Conservation (phyloP, 1,140 invertebrate species). For the Oncopeltus fasciatus region DNA sequence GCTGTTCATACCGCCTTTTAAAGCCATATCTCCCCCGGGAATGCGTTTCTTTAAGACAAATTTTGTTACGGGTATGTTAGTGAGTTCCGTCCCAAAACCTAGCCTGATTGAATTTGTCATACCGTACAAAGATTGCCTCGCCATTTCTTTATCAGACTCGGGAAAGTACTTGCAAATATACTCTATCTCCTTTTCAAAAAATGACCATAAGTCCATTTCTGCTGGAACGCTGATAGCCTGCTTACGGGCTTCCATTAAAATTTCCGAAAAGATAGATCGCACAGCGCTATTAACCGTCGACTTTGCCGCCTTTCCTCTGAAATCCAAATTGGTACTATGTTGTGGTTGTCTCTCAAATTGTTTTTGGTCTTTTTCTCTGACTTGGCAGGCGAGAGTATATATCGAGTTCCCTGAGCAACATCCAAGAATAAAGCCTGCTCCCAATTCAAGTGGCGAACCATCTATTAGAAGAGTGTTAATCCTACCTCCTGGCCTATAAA, state of each 20-base stretch:
- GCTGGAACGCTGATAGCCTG: background rate
- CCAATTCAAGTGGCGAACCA: constrained; percentile 54
- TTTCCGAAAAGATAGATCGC: background rate
- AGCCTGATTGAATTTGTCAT: background rate
- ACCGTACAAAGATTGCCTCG: background rate
- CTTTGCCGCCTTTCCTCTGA: background rate
- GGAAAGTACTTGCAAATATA: background rate
- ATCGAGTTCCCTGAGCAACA: constrained; percentile 48
- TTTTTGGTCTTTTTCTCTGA: constrained; percentile 33
- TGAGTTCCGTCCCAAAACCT: constrained; percentile 16
- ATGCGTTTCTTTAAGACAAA: constrained; percentile 34
- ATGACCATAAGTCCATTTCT: background rate
- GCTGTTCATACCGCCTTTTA: constrained; percentile 47
- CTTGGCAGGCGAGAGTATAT: constrained; percentile 46
- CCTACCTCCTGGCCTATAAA: constrained; percentile 44
- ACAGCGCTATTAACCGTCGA: background rate
- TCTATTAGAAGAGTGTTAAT: constrained; percentile 57
- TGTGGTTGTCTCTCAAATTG: background rate
- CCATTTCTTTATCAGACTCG: background rate
- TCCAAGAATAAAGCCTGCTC: constrained; percentile 48
- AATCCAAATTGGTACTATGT: background rate
- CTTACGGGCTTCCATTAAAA: background rate
- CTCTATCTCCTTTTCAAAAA: background rate
- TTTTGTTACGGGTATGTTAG: constrained; percentile 4
- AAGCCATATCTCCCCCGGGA: constrained; percentile 45